Evolutionary conservation across 2,113 vertebrate species (phyloP).

Genomic region (Limanda limanda): DNA sequence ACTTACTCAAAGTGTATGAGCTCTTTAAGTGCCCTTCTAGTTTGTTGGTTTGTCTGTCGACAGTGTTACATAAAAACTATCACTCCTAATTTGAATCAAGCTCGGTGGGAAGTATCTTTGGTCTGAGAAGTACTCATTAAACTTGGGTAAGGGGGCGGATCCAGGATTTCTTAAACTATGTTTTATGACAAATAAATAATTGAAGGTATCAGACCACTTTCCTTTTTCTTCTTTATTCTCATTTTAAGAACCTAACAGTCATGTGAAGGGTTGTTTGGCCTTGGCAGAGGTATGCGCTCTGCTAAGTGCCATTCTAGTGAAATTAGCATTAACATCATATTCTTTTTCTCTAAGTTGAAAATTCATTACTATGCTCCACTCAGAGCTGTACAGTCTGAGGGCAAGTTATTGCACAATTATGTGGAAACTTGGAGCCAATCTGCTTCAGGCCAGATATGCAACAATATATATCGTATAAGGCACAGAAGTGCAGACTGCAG

Average conservation of each 20-base stretch:
- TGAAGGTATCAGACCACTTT: neutral
- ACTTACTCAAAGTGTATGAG: no score
- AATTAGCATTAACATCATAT: neutral
- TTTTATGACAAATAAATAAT: neutral
- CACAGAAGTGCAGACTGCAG: constrained; percentile 5
- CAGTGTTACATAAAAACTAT: no score
- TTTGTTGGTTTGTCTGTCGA: no score
- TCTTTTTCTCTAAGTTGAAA: neutral
- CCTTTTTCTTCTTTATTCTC: no score
- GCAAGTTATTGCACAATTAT: constrained; percentile 10
- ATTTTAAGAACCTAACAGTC: neutral
- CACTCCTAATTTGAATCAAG: no score
- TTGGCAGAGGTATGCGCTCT: neutral
- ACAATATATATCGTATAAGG: constrained; percentile 7
- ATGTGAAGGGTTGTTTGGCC: neutral
- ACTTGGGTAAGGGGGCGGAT: neutral
- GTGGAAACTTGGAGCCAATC: constrained; percentile 4
- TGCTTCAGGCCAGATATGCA: constrained; percentile 8
- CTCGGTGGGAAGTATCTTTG: neutral
- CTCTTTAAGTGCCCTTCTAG: no score
- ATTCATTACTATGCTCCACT: constrained; percentile 8
- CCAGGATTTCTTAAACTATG: neutral
- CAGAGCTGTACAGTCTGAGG: constrained; percentile 10
- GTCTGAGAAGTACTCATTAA: neutral
- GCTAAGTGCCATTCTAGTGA: neutral